Evolutionary conservation across 2,113 vertebrate species (phyloP).

Genomic region (Psophia crepitans): DNA sequence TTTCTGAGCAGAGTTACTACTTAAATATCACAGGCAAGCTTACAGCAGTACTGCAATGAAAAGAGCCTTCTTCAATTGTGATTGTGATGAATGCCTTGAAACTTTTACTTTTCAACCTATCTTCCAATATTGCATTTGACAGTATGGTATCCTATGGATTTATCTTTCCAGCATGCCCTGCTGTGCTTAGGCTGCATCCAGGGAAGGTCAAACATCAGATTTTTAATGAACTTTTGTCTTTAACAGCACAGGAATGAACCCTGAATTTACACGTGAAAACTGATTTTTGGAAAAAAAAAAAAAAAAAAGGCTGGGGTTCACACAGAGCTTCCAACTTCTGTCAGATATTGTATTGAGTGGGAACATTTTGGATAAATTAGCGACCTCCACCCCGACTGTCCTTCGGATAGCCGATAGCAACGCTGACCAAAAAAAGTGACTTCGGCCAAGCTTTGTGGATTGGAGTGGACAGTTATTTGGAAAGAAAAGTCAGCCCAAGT

Average conservation of each 20-base stretch:
- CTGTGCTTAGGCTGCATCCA: neutral
- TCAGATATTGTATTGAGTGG: neutral
- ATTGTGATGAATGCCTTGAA: neutral
- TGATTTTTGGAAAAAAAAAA: neutral
- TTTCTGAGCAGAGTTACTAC: neutral
- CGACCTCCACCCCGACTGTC: neutral
- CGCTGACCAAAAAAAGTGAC: neutral
- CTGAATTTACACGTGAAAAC: neutral
- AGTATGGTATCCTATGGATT: neutral
- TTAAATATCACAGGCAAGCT: neutral
- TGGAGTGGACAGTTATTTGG: conserved; percentile 12
- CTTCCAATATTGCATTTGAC: neutral
- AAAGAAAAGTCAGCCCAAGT: neutral
- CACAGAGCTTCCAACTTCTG: neutral
- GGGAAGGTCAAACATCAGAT: neutral
- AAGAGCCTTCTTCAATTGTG: neutral
- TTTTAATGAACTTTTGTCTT: neutral
- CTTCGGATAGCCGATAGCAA: neutral
- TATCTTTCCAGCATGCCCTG: neutral
- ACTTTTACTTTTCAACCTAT: neutral
- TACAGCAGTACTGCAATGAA: neutral
- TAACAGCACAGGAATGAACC: neutral
- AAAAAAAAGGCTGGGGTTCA: neutral
- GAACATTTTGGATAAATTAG: neutral
- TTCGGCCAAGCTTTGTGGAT: conserved; percentile 31